Percentiles rank a stretch among this genome's conserved stretches.
These are phyloP conservation scores for Chamaedrilus cognettii DNA, from an alignment of 2,888 invertebrate genomes.

Conservation along the genomic window DNA sequence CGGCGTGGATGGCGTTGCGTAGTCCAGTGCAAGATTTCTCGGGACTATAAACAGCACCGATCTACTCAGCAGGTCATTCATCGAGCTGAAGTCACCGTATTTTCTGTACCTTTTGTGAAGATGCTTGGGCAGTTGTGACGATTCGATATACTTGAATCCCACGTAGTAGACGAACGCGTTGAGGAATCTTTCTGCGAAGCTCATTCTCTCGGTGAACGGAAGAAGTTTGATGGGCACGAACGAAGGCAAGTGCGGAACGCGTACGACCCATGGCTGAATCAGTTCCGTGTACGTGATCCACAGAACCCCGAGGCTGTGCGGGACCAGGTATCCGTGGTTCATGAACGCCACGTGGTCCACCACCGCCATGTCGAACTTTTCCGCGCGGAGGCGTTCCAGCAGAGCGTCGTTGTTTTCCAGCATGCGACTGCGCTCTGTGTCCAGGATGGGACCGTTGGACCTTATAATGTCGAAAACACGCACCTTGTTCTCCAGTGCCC, in stretches of 20 bases:
- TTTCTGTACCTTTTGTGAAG: slow-evolving; percentile 13
- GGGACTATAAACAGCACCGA: slow-evolving; percentile 18
- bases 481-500: background rate
- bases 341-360: slow-evolving; percentile 7
- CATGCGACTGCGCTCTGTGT: background rate
- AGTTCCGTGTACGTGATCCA: slow-evolving; percentile 6
- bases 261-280: slow-evolving; percentile 15
- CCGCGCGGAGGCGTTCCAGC: slow-evolving; percentile 9
- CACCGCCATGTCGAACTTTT: slow-evolving; percentile 15
- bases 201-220: slow-evolving; percentile 11
- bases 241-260: slow-evolving; percentile 17
- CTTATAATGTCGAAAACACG: background rate
- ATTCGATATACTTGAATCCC: background rate
- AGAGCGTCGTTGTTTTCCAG: slow-evolving; percentile 15
- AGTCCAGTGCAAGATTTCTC: slow-evolving; percentile 8
- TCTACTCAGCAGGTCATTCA: slow-evolving; percentile 14
- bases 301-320: slow-evolving; percentile 16
- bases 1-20: slow-evolving; percentile 10
- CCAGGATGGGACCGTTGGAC: background rate
- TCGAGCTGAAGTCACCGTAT: slow-evolving; percentile 13
- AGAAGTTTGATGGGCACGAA: background rate
- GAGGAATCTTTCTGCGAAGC: slow-evolving; percentile 13
- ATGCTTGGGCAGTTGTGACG: slow-evolving; percentile 4
- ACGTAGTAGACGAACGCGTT: background rate
- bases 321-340: slow-evolving; percentile 11